phyloP scores from a whole-genome alignment of 2,888 invertebrate species.

The Amphiduros pacificus region DNA sequence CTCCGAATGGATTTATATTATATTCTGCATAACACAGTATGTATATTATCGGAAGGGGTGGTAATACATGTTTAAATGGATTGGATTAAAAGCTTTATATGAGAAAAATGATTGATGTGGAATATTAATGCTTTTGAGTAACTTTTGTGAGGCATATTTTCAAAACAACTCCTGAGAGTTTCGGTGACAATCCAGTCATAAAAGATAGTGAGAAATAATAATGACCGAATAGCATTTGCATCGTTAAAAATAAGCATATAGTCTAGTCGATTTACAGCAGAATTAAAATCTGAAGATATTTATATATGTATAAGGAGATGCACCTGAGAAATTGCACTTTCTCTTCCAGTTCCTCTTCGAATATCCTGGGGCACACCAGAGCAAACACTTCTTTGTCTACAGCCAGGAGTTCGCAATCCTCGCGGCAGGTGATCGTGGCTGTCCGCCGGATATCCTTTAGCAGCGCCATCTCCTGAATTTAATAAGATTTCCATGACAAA shows the following conservation, averaged over 20 bases:
- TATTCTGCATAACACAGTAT: background rate
- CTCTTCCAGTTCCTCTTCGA: conserved; percentile 28
- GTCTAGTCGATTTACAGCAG: too few relatives aligned
- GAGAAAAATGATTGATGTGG: background rate
- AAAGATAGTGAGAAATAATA: too few relatives aligned
- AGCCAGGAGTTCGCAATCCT: conserved; percentile 29
- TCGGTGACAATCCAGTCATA: background rate
- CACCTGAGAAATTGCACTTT: conserved; percentile 31
- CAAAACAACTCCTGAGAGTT: background rate
- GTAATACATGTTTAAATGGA: background rate
- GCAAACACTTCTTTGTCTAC: conserved; percentile 33
- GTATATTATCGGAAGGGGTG: background rate
- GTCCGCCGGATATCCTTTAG: conserved; percentile 24
- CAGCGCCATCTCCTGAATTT: conserved; percentile 32
- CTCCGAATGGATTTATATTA: too few relatives aligned
- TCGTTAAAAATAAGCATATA: too few relatives aligned
- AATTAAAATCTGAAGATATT: too few relatives aligned
- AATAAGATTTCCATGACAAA: too few relatives aligned
- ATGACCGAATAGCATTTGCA: too few relatives aligned
- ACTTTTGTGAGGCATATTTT: background rate
- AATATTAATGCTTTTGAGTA: background rate
- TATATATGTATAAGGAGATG: too few relatives aligned
- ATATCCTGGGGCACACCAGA: conserved; percentile 30
- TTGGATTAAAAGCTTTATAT: background rate
- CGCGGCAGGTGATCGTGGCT: conserved; percentile 29